Evolutionary conservation across 2,797 vertebrate species (phyloP), one percentile per base, ranked within the genome.

Genomic region (Paedocypris micromegethes): DNA sequence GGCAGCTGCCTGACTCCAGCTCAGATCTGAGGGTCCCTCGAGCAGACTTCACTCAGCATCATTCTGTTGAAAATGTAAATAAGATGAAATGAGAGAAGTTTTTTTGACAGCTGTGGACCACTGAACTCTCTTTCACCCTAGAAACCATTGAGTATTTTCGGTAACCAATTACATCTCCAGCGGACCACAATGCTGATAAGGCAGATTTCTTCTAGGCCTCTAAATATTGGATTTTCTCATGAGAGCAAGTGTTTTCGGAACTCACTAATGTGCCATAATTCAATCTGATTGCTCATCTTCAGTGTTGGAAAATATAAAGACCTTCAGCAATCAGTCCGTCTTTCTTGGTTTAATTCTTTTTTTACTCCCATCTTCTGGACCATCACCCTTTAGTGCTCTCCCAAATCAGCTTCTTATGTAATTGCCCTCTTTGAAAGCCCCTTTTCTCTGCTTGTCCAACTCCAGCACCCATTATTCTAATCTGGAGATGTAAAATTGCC

Each of bases 401-500:
- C 82, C 83, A 86, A 87, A 75, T 83, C 82, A 77, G 80, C 83
- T 78, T 72, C 74, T 70, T 48, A 84, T 75, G 84, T 90, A 89
- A 90, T 89, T 88, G 85, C 68, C 72, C 79, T 72, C 47, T 88
- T 87, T 89, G 82, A 88, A 90, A 87, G 85, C 81, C 83, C 81
- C 71, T 79, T 78, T 78, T 85, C 82, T 84, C 83, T 82, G 83
- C 84, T 85, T 83, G 86, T 89, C 86, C 85, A 82, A 88, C 83
- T 85, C 76, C 83, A 83, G 79, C 63, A 79, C 83, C 85, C 84
- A 91, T 91, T 89, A 90, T 90, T 90, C 84, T 87, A 86, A 89
- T 91, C 86, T 88, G 77, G 81, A 90, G 85, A 89, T 90, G 89
- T 88, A 80, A 90, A 90, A 91, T 91, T 90, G 86, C 88, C 89